These are phyloP conservation scores for Euspilapteryx auroguttella DNA, from an alignment of 2,888 invertebrate species.

Conservation along the genomic window DNA sequence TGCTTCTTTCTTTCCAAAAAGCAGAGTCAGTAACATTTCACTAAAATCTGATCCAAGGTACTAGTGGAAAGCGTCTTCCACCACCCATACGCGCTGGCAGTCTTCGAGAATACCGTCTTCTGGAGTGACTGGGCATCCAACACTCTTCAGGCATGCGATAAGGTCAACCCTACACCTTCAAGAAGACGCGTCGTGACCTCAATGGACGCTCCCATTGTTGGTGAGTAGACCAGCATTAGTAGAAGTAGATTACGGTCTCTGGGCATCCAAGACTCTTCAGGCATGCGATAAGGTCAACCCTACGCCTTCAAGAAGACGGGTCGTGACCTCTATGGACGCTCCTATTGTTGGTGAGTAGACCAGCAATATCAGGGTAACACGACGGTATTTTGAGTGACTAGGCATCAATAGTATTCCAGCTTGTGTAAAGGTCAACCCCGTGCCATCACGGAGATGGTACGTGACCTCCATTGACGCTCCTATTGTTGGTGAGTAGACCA, in stretches of 20 bases:
- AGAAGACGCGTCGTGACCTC: constrained; percentile 18
- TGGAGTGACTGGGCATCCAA: constrained; percentile 89
- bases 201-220: constrained; percentile 20
- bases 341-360: constrained; percentile 34
- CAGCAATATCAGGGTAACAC: not conserved
- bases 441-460: constrained; percentile 15
- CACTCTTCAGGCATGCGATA: constrained; percentile 75
- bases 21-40: no score
- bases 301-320: constrained; percentile 14
- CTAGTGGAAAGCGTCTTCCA: constrained; percentile 61
- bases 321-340: constrained; percentile 15
- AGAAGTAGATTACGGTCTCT: no score
- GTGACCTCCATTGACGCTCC: constrained; percentile 17
- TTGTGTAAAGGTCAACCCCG: constrained; percentile 6
- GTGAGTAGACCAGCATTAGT: constrained; percentile 20
- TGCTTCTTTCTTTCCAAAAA: no score
- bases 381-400: no score
- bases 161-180: constrained; percentile 47
- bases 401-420: not conserved
- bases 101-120: constrained; percentile 86
- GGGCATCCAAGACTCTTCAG: not conserved
- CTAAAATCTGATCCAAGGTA: no score
- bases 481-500: constrained; percentile 37
- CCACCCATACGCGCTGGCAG: constrained; percentile 81
- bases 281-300: constrained; percentile 6